Percentiles rank a stretch among this genome's conserved stretches.
Evolutionary conservation across 2,113 vertebrate genomes (phyloP).

Genomic region (Geococcyx californianus): DNA sequence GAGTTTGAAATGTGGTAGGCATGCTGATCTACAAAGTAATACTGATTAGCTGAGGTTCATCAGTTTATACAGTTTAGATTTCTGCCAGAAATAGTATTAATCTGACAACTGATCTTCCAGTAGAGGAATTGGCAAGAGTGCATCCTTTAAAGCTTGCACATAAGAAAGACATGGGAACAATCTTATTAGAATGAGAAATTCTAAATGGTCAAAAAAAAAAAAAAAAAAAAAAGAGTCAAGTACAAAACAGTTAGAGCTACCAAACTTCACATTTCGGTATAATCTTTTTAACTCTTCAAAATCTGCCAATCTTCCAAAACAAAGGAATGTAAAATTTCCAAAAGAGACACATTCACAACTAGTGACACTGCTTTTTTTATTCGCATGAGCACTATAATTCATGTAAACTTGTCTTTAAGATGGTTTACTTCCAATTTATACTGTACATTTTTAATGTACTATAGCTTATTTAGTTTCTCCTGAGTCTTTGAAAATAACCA

Average conservation of each 20-base stretch:
- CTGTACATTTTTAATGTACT: conserved; percentile 73
- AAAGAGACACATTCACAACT: conserved; percentile 78
- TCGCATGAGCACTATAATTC: conserved; percentile 65
- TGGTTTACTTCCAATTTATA: conserved; percentile 77
- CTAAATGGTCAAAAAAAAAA: conserved; percentile 72
- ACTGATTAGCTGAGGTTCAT: conserved; percentile 90
- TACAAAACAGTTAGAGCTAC: conserved; percentile 87
- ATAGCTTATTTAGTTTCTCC: conserved; percentile 84
- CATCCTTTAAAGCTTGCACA: conserved; percentile 87
- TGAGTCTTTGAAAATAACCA: conserved; percentile 83
- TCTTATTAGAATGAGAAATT: conserved; percentile 76
- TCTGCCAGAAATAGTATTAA: conserved; percentile 73
- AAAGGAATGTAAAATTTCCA: conserved; percentile 85
- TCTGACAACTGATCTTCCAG: conserved; percentile 83
- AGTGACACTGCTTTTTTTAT: conserved; percentile 59
- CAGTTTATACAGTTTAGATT: conserved; percentile 82
- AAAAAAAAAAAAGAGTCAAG: conserved; percentile 73
- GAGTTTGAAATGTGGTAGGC: conserved; percentile 82
- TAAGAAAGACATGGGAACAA: conserved; percentile 78
- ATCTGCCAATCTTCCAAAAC: conserved; percentile 80
- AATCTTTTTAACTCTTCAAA: conserved; percentile 88
- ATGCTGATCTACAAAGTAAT: conserved; percentile 83
- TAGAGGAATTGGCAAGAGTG: conserved; percentile 86
- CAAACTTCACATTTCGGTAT: conserved; percentile 89
- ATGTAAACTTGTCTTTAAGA: conserved; percentile 76